Evolutionary conservation across 2,113 vertebrate species (phyloP), one percentile per base, ranked within the genome.

Genomic region (Lichenostomus cassidix): DNA sequence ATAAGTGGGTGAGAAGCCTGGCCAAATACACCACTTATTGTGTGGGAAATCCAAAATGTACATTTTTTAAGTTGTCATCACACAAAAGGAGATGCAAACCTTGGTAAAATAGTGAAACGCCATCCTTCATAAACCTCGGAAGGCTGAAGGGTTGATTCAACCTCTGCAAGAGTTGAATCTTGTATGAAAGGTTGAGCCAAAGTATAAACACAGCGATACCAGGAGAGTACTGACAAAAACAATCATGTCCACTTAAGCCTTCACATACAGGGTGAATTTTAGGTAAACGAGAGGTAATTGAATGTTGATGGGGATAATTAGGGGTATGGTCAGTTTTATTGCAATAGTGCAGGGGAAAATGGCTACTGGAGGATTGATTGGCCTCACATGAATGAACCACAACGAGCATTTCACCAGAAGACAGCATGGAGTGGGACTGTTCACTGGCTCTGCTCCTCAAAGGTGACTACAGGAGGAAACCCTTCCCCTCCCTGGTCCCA

Each of bases 281-380:
- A 81, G 68, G 79, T 52, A 91, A 93, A 71, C 0, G 6, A 91
- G 81, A 89, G 35, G 47, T 59, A 94, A 94, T n/a, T 80, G 62
- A 70, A 71, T n/a, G 50, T 83, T 86, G 85, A 86, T 52, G 31
- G n/a, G 19, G 59, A 80, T 90, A 86, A 94, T 68, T 41, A 9
- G 37, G 27, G 53, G 59, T n/a, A n/a, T n/a, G 50, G 41, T 69
- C 81, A 47, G 42, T 88, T 94, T 93, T 90, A 92, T 25, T 90
- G 76, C 59, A 55, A 37, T 25, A 56, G 47, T 21, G 41, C 79
- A 42, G 37, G 29, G 49, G 44, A 37, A 63, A 92, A 84, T 21
- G 59, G 68, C 56, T 68, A 49, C 47, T 28, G 56, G 49, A 80
- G 71, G 52, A 59, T 88, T 90, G 68, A 77, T 18, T 46, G 50